phyloP scores from a whole-genome alignment of 2,797 vertebrate genomes.

The Poecilia picta region DNA sequence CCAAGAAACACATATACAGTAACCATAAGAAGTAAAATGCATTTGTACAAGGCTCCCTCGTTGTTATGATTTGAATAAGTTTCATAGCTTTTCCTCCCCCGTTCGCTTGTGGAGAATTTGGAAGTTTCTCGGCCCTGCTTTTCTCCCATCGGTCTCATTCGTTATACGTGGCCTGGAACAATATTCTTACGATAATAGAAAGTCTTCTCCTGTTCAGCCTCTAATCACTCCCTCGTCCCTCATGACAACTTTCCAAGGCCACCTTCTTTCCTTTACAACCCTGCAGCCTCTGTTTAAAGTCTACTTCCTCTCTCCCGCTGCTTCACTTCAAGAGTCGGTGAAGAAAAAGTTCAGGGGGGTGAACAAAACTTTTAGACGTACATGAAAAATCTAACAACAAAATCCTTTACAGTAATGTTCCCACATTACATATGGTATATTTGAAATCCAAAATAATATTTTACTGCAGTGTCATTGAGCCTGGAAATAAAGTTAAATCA shows the following conservation, averaged over 20 bases:
- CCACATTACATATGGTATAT: neutral
- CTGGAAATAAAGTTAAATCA: neutral
- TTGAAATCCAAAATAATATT: neutral
- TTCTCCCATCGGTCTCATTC: conserved; percentile 39
- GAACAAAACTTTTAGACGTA: conserved; percentile 20
- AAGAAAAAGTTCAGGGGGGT: conserved; percentile 7
- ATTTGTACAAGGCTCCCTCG: conserved; percentile 14
- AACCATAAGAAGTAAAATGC: conserved; percentile 29
- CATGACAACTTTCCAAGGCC: conserved; percentile 9
- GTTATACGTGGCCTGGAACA: conserved; percentile 48
- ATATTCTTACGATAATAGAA: conserved; percentile 51
- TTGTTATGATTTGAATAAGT: conserved; percentile 42
- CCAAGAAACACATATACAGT: conserved; percentile 18
- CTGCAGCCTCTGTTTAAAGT: conserved; percentile 19
- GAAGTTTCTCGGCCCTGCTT: conserved; percentile 21
- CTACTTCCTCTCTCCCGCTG: conserved; percentile 10
- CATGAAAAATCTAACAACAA: neutral
- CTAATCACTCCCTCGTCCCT: conserved; percentile 27
- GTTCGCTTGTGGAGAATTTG: neutral
- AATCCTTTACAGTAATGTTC: neutral
- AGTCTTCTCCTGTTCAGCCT: conserved; percentile 40
- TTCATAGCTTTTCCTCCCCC: neutral
- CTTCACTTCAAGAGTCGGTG: neutral
- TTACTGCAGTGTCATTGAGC: neutral
- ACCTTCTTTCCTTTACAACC: conserved; percentile 1